Evolutionary conservation across 2,113 vertebrate genomes (phyloP).

Genomic region (Corythornis madagascariensis): DNA sequence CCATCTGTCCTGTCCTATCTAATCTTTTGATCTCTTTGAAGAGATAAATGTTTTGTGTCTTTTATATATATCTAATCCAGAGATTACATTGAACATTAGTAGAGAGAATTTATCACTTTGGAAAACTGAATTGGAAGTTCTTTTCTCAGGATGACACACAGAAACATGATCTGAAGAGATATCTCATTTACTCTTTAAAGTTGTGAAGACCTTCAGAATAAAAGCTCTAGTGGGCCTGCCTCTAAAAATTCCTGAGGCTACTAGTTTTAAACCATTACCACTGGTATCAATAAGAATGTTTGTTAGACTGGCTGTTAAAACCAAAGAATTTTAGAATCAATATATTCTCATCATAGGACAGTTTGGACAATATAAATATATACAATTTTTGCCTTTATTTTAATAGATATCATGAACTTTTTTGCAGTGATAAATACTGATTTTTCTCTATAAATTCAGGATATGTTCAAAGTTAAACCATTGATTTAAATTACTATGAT

Average conservation of each 20-base stretch:
- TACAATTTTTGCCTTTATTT: background rate
- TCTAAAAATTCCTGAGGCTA: background rate
- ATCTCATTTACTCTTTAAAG: background rate
- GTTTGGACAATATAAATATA: background rate
- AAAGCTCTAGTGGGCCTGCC: background rate
- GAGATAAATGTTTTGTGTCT: background rate
- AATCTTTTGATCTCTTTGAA: background rate
- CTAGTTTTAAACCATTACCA: background rate
- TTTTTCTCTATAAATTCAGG: background rate
- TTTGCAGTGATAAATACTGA: background rate
- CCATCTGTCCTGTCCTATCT: background rate
- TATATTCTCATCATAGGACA: background rate
- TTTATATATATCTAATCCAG: background rate
- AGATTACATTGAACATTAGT: background rate
- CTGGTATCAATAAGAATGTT: background rate
- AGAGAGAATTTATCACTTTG: background rate
- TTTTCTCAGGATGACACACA: background rate
- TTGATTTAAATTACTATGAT: background rate
- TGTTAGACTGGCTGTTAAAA: background rate
- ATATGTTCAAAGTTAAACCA: background rate
- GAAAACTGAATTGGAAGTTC: background rate
- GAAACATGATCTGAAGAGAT: background rate
- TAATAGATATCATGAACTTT: background rate
- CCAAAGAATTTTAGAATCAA: background rate
- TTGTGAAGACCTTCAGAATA: background rate